Base-by-base conservation (phyloP, 2,888 invertebrate species). In the Sinelater perroti region DNA sequence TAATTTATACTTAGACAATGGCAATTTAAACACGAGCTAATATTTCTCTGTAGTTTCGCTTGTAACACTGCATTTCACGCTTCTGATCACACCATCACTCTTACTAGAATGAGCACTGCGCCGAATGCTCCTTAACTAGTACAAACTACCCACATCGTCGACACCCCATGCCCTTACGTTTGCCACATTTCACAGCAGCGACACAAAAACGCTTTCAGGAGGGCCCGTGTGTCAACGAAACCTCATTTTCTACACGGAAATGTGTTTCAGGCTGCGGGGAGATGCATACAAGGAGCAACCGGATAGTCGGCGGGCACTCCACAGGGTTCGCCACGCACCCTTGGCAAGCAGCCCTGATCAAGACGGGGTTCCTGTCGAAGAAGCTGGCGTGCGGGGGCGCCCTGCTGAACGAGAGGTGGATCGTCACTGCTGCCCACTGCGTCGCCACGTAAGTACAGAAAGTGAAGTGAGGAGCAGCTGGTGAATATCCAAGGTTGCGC, bases 311-410 rank as follows among this genome's bases (percentile, higher is more conserved):
- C 1, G 95, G 95, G 0, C 93, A 93, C 69, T 91, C 93, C 11
- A 89, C 94, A 0, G 90, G 90, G 30, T 95, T 95, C 72, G 95
- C 92, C 1, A 91, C 92, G 6, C 94, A 95, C 80, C 95, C 95
- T 2, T 95, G 95, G 95, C 95, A 95, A 79, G 94, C 92, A 1
- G 95, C 95, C 0, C 84, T 95, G 14, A 93, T 95, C 69, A 95
- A 95, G 78, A 91, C 93, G 4, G 93, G 93, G 18, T 95, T 95
- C 72, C 82, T 95, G 11, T 89, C 91, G 65, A 92, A 94, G 77
- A 93, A 95, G 74, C 81, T 95, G 6, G 93, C 95, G 1, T 95
- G 95, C 72, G 95, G 95, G 0, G 95, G 95, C 0, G 95, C 95
- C 0, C 78, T 95, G 26, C 83, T 95, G 40, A 95, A 92, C 50